Evolutionary conservation across 2,113 vertebrate species (phyloP).

Genomic region (Albula glossodonta): DNA sequence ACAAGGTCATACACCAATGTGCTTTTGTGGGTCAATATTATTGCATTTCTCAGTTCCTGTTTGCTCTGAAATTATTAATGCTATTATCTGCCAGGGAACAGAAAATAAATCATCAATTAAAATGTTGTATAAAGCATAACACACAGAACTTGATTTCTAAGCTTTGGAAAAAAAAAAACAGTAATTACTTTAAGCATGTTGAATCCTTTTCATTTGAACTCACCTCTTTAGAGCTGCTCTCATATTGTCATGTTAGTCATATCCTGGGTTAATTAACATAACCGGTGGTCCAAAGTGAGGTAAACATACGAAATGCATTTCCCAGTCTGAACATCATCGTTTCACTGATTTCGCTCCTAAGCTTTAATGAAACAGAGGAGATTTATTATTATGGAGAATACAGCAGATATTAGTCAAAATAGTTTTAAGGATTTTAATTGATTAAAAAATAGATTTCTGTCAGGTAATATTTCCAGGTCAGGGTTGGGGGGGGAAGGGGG

Average conservation of each 20-base stretch:
- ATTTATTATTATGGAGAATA: not conserved
- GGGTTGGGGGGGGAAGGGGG: not conserved
- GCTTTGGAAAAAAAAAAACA: slow-evolving; percentile 37
- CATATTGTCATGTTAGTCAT: slow-evolving; percentile 32
- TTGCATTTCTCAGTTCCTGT: slow-evolving; percentile 37
- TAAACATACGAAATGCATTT: not conserved
- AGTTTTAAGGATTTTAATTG: too few species aligned
- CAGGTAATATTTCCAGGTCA: too few species aligned
- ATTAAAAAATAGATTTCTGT: slow-evolving; percentile 40
- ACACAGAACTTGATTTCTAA: slow-evolving; percentile 55
- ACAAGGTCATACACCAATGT: slow-evolving; percentile 38
- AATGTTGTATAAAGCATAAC: slow-evolving; percentile 37
- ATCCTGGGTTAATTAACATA: slow-evolving; percentile 49
- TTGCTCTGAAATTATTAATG: not conserved
- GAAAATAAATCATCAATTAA: not conserved
- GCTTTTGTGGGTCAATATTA: slow-evolving; percentile 57
- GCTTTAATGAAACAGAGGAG: not conserved
- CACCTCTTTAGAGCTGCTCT: slow-evolving; percentile 41
- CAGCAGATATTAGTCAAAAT: not conserved
- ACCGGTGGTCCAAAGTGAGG: slow-evolving; percentile 37
- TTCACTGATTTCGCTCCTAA: not conserved
- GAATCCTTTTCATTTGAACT: slow-evolving; percentile 31
- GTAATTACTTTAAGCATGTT: slow-evolving; percentile 51
- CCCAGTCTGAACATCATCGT: not conserved
- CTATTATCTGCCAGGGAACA: not conserved